Conservation (phyloP, 2,797 vertebrate genomes). For the Calcarius lapponicus region DNA sequence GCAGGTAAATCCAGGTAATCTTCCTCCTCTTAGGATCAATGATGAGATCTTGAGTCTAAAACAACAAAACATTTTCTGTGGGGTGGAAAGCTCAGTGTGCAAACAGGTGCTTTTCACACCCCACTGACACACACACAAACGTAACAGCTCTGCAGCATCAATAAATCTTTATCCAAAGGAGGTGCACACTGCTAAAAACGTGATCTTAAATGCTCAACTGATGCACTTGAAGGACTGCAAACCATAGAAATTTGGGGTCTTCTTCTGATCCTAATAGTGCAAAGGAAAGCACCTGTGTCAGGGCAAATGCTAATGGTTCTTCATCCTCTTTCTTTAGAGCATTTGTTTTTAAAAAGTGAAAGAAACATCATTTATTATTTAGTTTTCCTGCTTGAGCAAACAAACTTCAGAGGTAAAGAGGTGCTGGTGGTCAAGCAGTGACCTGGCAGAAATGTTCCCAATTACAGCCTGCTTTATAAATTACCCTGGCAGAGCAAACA, state of each 20-base stretch:
- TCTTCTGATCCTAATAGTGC: not conserved
- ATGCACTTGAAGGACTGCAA: not conserved
- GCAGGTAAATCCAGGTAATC: not conserved
- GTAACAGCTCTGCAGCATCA: not conserved
- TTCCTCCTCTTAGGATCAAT: not conserved
- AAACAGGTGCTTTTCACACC: not conserved
- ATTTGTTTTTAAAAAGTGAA: not conserved
- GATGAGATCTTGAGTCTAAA: not conserved
- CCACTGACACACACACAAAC: not conserved
- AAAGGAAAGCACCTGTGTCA: fast-evolving
- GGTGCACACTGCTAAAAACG: not conserved
- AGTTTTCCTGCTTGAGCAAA: not conserved
- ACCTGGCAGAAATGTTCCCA: not conserved
- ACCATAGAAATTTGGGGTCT: not conserved
- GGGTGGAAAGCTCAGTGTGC: not conserved
- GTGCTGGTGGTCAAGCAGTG: not conserved
- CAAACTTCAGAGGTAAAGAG: not conserved
- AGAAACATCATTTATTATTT: not conserved
- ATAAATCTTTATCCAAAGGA: not conserved
- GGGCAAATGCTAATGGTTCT: not conserved
- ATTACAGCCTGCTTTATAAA: not conserved
- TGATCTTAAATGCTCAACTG: not conserved
- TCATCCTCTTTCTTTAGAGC: not conserved
- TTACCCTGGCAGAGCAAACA: not conserved
- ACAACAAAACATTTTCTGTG: not conserved